These are phyloP conservation scores for Bradysia coprophila DNA, from an alignment of 1,140 invertebrate species.

Conservation along the genomic window DNA sequence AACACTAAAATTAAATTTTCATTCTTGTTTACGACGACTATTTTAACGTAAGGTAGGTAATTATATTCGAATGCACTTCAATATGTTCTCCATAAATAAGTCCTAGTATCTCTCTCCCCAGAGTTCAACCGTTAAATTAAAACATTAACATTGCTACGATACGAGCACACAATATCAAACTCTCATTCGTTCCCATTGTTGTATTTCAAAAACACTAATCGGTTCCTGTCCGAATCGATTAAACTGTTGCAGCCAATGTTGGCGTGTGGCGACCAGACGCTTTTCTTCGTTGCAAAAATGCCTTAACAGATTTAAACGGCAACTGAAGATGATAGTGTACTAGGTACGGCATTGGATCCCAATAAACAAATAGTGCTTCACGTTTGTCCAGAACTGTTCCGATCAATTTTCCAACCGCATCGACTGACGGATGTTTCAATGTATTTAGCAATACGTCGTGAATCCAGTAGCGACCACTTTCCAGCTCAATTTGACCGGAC, in stretches of 20 bases:
- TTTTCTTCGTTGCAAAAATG: slow-evolving; percentile 20
- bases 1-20: no score
- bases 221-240: no score
- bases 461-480: slow-evolving; percentile 28
- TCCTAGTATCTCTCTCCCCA: no score
- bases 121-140: no score
- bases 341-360: slow-evolving; percentile 67
- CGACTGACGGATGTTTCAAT: slow-evolving; percentile 23
- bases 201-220: no score
- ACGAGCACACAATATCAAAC: no score
- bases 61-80: no score
- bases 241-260: slow-evolving; percentile 1
- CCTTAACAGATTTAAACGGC: slow-evolving; percentile 37
- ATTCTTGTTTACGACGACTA: no score
- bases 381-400: slow-evolving; percentile 48
- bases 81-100: no score
- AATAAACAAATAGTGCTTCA: slow-evolving; percentile 57
- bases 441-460: slow-evolving; percentile 29
- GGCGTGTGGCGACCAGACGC: neutral
- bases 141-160: no score
- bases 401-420: slow-evolving; percentile 34
- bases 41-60: no score
- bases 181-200: no score
- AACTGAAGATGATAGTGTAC: slow-evolving; percentile 63
- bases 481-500: slow-evolving; percentile 26